Base-by-base conservation (phyloP, 2,113 vertebrate genomes). In the Pollachius pollachius region DNA sequence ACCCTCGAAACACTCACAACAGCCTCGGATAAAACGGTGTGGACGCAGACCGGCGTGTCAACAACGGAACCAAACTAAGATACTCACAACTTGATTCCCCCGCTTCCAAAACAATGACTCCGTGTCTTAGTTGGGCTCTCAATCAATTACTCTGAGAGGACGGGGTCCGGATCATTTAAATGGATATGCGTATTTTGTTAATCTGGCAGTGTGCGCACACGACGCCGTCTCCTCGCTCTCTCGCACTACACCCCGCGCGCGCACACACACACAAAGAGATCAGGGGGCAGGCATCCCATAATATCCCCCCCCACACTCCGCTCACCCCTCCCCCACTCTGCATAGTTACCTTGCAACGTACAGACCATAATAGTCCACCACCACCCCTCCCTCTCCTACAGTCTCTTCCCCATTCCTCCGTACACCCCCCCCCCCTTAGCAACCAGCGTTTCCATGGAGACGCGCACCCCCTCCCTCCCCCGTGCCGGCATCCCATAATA, bases 281-380 rank as follows among this genome's bases (percentile, higher is more conserved):
- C 90, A 93, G 91, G 92, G 90, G 92, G 90, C 90, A 93, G 91
- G 87, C 92, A 93, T 94, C 93, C 93, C 93, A 93, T 93, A 93
- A 93, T 93, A 93, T 81, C 78, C 85, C 83, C 88, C 83, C 69
- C 64, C 57, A 65, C 86, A 66, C 79, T 79, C 79, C 69, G 59
- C 37, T 86, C 77, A 88, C 89, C 89, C 92, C 89, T 89, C 89
- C 91, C 91, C 89, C 91, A 90, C 90, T 89, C 90, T 90, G 90
- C 91, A 92, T 92, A 92, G 90, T 93, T 92, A 93, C 92, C 91
- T 91, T 91, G 91, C 91, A 91, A 91, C 89, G 88, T 90, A 90
- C 91, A 93, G 91, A 92, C 91, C 91, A 93, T 92, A 93, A 93
- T 93, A 93, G 74, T 91, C 88, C 79, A 87, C 75, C 79, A 87